phyloP scores from a whole-genome alignment of 2,797 vertebrate genomes.

The Sebastiscus albofasciatus region DNA sequence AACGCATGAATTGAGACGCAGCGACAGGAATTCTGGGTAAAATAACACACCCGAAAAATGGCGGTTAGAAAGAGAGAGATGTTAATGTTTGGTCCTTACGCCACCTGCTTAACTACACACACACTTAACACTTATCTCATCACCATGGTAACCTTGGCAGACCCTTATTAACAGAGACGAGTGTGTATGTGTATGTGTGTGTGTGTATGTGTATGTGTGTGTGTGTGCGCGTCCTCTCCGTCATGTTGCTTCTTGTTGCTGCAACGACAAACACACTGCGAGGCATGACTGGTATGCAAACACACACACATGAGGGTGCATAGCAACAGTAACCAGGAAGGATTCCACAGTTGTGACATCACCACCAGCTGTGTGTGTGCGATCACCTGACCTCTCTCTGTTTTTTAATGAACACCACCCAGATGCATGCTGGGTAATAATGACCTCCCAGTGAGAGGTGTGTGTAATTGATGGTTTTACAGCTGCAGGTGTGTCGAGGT shows the following conservation, averaged over 20 bases:
- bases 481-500: conserved; percentile 33
- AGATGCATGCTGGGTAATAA: conserved; percentile 63
- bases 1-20: no score
- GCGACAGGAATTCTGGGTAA: conserved; percentile 10
- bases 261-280: conserved; percentile 1
- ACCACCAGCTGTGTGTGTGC: conserved; percentile 58
- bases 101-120: background rate
- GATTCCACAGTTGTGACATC: conserved; percentile 57
- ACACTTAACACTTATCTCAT: conserved; percentile 22
- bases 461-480: conserved; percentile 41
- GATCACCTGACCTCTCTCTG: conserved; percentile 50
- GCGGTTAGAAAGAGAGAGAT: conserved; percentile 6
- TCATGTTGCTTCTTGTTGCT: conserved; percentile 61
- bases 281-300: conserved; percentile 50
- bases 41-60: background rate
- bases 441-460: conserved; percentile 31
- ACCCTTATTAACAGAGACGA: conserved; percentile 16
- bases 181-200: background rate
- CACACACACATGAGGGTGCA: background rate
- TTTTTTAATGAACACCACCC: conserved; percentile 41
- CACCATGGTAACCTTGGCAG: conserved; percentile 49
- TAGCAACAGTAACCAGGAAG: conserved; percentile 62
- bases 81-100: conserved; percentile 32
- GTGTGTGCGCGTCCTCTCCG: conserved; percentile 1
- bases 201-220: background rate